Evolutionary conservation across 2,797 vertebrate genomes (phyloP).

Genomic region (Benthosema pterotum): DNA sequence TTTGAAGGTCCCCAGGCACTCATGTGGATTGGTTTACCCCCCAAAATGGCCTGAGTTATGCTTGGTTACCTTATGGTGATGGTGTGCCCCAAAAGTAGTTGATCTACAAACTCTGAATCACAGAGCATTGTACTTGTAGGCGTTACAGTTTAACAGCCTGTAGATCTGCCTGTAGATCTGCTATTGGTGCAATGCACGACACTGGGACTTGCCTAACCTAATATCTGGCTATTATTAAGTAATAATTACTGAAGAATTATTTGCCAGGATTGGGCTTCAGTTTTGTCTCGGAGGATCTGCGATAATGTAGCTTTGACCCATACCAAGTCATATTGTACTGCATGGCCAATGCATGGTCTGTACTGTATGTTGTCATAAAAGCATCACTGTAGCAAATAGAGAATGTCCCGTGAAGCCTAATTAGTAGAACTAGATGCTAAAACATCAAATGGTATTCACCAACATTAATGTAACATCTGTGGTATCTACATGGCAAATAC

Average conservation of each 20-base stretch:
- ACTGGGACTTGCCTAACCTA: too few species aligned
- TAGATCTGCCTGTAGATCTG: slow-evolving; percentile 1
- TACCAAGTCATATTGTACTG: slow-evolving; percentile 9
- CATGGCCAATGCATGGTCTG: slow-evolving; percentile 12
- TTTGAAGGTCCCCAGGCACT: background rate
- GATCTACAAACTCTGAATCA: too few species aligned
- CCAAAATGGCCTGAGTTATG: background rate
- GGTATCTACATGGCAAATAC: background rate
- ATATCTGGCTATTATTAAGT: too few species aligned
- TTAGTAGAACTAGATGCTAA: slow-evolving; percentile 4
- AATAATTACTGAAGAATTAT: background rate
- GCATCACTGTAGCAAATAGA: background rate
- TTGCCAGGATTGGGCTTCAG: slow-evolving; percentile 36
- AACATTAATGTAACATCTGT: slow-evolving; percentile 13
- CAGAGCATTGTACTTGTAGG: background rate
- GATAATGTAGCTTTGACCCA: slow-evolving; percentile 1
- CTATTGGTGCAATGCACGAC: too few species aligned
- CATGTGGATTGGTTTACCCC: background rate
- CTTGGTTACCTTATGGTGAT: too few species aligned
- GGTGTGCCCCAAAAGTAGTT: too few species aligned
- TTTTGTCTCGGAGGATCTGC: background rate
- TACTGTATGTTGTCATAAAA: background rate
- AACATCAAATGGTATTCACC: slow-evolving; percentile 4
- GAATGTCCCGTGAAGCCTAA: slow-evolving; percentile 2
- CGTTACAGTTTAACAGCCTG: background rate